Base-by-base conservation (phyloP, 35 echinoderm and acorn worm species). In the Anneissia japonica region DNA sequence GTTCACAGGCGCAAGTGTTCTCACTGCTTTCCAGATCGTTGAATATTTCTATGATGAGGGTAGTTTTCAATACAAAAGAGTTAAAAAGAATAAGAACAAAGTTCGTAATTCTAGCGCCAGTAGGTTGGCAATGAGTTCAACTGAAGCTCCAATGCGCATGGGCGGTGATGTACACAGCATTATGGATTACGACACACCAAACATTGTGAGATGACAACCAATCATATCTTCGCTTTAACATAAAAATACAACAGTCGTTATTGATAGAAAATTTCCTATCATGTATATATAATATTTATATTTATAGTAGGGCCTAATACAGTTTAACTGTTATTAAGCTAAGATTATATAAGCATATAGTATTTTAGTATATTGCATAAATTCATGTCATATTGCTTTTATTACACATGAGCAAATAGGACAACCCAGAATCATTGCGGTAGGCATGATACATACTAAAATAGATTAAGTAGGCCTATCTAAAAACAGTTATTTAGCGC, bases 21-120 rank as follows among this genome's bases (percentile, higher is more conserved):
- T 99, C 41, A 99, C 96, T 28, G 29, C 94, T 12, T 39, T 94
- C 7, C 96, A 99, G 36, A 79, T 99, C 23, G 14, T 93, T 1
- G 96, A 99, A 72, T 99, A 99, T 43, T 83, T 80, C 41, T 55
- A 87, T 38, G 96, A 99, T 81, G 96, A 99, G 85, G 51, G 51
- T 2, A 23, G 26, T 23, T 64, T 64, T 26, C 51, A 64, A 64
- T 64, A 64, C 19, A 64, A 23, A 23, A 64, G 51, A 64, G 11
- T 23, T 9, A 9, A 64, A 23, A 64, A 64, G 26, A 64, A 64
- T 26, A 64, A 64, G 51, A 64, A 64, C 21, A 64, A 64, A 64
- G 51, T 64, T 16, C 10, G 51, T 19, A 64, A 64, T 64, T 9
- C 51, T 26, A 23, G 26, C 51, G 51, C 26, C 7, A 64, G 51